Conservation (phyloP, 2,797 vertebrate genomes). For the Sphaeramia orbicularis region DNA sequence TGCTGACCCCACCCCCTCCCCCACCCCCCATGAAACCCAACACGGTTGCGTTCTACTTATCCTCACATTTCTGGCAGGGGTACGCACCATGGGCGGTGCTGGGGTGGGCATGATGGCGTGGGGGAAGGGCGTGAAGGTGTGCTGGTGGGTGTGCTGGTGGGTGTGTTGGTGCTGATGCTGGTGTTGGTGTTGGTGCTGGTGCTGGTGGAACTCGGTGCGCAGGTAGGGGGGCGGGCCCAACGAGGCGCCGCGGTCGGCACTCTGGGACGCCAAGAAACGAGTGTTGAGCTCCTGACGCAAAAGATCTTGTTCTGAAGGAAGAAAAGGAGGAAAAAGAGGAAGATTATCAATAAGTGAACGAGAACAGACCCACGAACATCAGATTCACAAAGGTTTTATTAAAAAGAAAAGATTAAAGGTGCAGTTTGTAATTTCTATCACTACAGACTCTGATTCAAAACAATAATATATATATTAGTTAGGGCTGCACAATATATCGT, state of each 20-base stretch:
- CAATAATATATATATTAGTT: no score
- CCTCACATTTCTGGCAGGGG: slow-evolving; percentile 98
- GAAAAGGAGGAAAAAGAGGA: neutral
- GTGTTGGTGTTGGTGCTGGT: no score
- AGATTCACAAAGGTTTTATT: neutral
- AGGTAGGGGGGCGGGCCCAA: slow-evolving; percentile 95
- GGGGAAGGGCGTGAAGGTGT: slow-evolving; percentile 98
- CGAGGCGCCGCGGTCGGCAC: slow-evolving; percentile 93
- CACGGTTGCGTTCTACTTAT: slow-evolving; percentile 90
- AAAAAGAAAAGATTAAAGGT: no score
- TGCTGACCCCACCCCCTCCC: slow-evolving; percentile 1
- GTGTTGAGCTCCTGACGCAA: slow-evolving; percentile 98
- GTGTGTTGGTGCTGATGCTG: slow-evolving; percentile 99
- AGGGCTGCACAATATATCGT: no score
- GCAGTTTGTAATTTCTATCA: no score
- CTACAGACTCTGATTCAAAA: no score
- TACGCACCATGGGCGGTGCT: slow-evolving; percentile 99
- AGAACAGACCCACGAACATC: neutral
- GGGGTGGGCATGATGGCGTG: slow-evolving; percentile 99
- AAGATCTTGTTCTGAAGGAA: slow-evolving; percentile 93
- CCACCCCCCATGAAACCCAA: slow-evolving; percentile 22
- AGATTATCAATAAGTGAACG: neutral
- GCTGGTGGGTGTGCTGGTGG: slow-evolving; percentile 99
- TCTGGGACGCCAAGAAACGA: slow-evolving; percentile 97
- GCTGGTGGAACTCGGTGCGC: slow-evolving; percentile 99